Base-by-base conservation (phyloP, 1,140 invertebrate genomes). In the Branchinecta lindahli region DNA sequence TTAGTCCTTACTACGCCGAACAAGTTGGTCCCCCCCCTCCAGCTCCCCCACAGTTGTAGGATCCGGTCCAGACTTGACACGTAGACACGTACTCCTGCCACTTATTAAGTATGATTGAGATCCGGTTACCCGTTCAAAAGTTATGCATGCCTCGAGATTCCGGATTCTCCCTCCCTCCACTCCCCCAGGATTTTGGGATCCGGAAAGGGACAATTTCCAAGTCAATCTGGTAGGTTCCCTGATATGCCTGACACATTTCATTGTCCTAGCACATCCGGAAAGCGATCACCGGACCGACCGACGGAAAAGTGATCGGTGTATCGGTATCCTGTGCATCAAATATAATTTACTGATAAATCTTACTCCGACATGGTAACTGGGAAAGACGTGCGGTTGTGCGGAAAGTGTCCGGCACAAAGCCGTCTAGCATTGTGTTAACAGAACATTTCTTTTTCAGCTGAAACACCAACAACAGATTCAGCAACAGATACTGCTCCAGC, bases 401-500 rank as follows among this genome's bases (percentile, higher is more conserved):
- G 1, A 61, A 61, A 61, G 18, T 20, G 12, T 61, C 18, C 12
- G 52, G 6, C 52, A 12, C 12, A 61, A 61, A 15, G 52, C 18
- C 18, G 2, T 61, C 52, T 20, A 61, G 12, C 52, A 20, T 61
- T 12, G 52, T 61, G 12, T 15, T 15, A 15, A 15, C 18, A 6
- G 18, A 20, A 20, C 52, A 20, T 67, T 67, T 46, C 61, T 21
- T 46, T 85, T 88, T 74, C 84, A 90, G 85, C 80, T 94, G 77
- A 92, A 94, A 82, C 90, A 94, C 80, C 88, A 92, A 74, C 91
- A 94, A 78, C 89, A 93, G 76, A 80, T 94, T 75, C 90, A 94
- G 77, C 90, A 94, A 75, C 89, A 93, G 79, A 86, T 92, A 73
- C 83, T 95, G 68, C 81, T 90, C 68, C 89, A 92, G 76, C 88